Percentiles rank a stretch among this genome's conserved stretches.
Conservation (phyloP, 1,140 invertebrate species). For the Lysiphlebus fabarum region DNA sequence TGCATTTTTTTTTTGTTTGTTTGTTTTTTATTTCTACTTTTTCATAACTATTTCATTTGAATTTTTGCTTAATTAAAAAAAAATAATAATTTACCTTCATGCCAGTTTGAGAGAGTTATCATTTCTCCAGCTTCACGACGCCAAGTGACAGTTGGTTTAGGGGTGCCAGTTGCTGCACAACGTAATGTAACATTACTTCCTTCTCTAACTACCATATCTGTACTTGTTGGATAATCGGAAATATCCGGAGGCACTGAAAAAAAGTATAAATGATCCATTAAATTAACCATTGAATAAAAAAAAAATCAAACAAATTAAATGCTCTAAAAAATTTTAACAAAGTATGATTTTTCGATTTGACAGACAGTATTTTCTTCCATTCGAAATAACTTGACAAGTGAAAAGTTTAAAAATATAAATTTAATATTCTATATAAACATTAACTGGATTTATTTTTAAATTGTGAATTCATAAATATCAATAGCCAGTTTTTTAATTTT, state of each 20-base stretch:
- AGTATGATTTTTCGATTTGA: not conserved
- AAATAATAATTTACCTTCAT: slow-evolving; percentile 41
- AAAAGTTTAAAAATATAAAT: not conserved
- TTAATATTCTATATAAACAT: not conserved
- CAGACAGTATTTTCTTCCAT: slow-evolving; percentile 11
- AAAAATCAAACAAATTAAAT: not conserved
- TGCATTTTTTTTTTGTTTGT: not conserved
- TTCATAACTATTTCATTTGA: slow-evolving; percentile 1
- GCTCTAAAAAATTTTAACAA: not conserved
- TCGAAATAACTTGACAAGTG: not conserved
- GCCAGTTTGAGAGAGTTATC: slow-evolving; percentile 42
- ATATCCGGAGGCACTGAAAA: slow-evolving; percentile 86
- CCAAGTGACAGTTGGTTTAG: slow-evolving; percentile 81
- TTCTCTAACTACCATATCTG: slow-evolving; percentile 83
- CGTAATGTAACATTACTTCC: slow-evolving; percentile 79
- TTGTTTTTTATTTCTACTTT: not conserved
- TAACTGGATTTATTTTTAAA: not conserved
- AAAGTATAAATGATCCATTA: slow-evolving; percentile 23
- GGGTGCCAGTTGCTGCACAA: slow-evolving; percentile 82
- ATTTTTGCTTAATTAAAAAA: slow-evolving; percentile 23
- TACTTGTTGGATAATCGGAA: slow-evolving; percentile 79
- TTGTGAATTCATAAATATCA: slow-evolving; percentile 10
- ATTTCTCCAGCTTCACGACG: slow-evolving; percentile 69
- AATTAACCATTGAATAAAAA: not conserved
- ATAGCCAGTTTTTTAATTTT: slow-evolving; percentile 17